Conservation (phyloP, 30 jellyfish, hydroid and myxozoan genomes). For the Nemopilema nomurai region DNA sequence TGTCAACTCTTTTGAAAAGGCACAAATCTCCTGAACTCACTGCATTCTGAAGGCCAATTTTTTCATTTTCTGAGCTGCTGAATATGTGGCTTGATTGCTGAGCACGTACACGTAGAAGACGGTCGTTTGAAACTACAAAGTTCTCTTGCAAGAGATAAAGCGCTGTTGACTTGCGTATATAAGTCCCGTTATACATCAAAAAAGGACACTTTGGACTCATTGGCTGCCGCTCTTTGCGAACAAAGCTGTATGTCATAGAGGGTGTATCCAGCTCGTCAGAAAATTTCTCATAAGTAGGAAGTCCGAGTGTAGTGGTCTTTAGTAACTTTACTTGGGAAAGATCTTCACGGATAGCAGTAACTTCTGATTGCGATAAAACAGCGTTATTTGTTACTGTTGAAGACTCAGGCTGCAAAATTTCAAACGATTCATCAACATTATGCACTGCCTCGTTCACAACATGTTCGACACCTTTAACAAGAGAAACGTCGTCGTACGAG, state of each 20-base stretch:
- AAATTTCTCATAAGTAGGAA: constrained; percentile 14
- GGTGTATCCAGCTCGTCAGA: neutral
- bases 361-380: constrained; percentile 2
- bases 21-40: constrained; percentile 55
- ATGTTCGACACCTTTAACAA: constrained; percentile 28
- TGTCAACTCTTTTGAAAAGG: constrained; percentile 39
- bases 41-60: constrained; percentile 20
- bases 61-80: constrained; percentile 8
- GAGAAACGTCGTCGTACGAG: constrained; percentile 9
- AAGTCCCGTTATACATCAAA: constrained; percentile 26
- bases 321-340: constrained; percentile 11
- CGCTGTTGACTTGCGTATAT: constrained; percentile 38
- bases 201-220: constrained; percentile 16
- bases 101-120: constrained; percentile 37
- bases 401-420: neutral
- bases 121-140: constrained; percentile 29
- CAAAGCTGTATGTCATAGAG: constrained; percentile 13
- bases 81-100: constrained; percentile 45
- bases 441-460: constrained; percentile 41
- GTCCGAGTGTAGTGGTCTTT: constrained; percentile 7
- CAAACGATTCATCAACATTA: constrained; percentile 15
- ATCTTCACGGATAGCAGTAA: constrained; percentile 17
- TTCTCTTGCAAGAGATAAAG: constrained; percentile 46
- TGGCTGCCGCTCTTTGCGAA: neutral
- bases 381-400: constrained; percentile 3